Evolutionary conservation across 2,888 invertebrate species (phyloP), one percentile per base, ranked within the genome.

Genomic region (Alsophila aescularia): DNA sequence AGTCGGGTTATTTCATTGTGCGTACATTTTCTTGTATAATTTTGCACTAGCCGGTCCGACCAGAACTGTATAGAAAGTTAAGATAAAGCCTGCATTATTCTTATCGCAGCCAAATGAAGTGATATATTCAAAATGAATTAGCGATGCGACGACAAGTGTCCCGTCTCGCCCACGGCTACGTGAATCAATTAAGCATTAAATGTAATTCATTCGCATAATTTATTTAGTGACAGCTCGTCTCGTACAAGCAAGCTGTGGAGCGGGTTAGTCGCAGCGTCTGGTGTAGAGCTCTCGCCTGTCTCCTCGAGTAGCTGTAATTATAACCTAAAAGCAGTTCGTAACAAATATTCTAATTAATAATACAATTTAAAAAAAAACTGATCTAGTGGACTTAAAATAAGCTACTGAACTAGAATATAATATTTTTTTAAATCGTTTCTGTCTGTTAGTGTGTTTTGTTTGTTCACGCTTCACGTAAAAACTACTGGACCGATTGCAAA

Each of bases 261-360:
- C 37, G 58, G 52, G 50, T 53, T 53, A 49, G 49, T 58, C 49
- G 29, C 12, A n/a, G 36, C 35, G 47, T 51, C 58, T 53, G 29
- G 52, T 7, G n/a, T n/a, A 21, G 4, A 9, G 29, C 10, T 2
- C 29, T n/a, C 29, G 29, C 10, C 29, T n/a, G 29, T 29, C 29
- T 1, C 29, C 10, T 3, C 29, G n/a, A n/a, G n/a, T n/a, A n/a
- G n/a, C n/a, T n/a, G n/a, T n/a, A n/a, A n/a, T n/a, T n/a, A n/a
- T n/a, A n/a, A n/a, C n/a, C n/a, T n/a, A n/a, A n/a, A n/a, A n/a
- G n/a, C n/a, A n/a, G n/a, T n/a, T n/a, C n/a, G n/a, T n/a, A n/a
- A n/a, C n/a, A n/a, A n/a, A n/a, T n/a, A n/a, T n/a, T n/a, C n/a
- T n/a, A n/a, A n/a, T n/a, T n/a, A n/a, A n/a, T n/a, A n/a, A n/a